A percentile compares a stretch with the other conserved stretches of the same genome.
These are phyloP conservation scores for Heteromurus nitidus DNA, from an alignment of 2,888 invertebrate genomes.

Conservation along the genomic window DNA sequence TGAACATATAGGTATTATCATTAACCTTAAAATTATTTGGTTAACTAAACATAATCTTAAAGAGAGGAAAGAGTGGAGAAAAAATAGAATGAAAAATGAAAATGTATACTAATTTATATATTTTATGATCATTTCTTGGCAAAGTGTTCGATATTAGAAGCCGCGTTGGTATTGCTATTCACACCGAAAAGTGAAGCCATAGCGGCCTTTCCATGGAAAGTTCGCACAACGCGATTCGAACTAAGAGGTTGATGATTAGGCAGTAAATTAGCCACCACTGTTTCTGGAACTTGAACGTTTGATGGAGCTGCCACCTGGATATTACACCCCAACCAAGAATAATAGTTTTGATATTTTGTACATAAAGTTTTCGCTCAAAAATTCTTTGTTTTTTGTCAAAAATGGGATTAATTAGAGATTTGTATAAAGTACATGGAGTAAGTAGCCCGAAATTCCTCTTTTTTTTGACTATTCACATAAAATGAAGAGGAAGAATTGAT, in stretches of 20 bases:
- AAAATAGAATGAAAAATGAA: background rate
- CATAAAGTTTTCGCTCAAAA: background rate
- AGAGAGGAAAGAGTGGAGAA: background rate
- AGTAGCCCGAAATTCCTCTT: background rate
- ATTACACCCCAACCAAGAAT: conserved; percentile 34
- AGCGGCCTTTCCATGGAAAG: conserved; percentile 73
- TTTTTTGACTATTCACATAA: too few relatives aligned
- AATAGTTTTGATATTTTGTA: background rate
- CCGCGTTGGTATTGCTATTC: conserved; percentile 57
- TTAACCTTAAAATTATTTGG: too few relatives aligned
- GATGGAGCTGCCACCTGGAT: conserved; percentile 72
- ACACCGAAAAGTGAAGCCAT: conserved; percentile 73
- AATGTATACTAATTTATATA: background rate
- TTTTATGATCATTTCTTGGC: conserved; percentile 59
- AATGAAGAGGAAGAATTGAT: too few relatives aligned
- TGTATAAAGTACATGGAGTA: too few relatives aligned
- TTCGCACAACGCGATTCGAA: conserved; percentile 72
- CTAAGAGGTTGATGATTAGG: conserved; percentile 72
- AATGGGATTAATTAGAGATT: too few relatives aligned
- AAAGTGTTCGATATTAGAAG: conserved; percentile 64
- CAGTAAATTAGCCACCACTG: conserved; percentile 73
- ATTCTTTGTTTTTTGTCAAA: background rate
- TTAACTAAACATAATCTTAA: too few relatives aligned
- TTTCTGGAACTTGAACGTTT: conserved; percentile 71
- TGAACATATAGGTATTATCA: too few relatives aligned